Evolutionary conservation across 2,797 vertebrate genomes (phyloP), one percentile per base, ranked within the genome.

Genomic region (Acanthopagrus latus): DNA sequence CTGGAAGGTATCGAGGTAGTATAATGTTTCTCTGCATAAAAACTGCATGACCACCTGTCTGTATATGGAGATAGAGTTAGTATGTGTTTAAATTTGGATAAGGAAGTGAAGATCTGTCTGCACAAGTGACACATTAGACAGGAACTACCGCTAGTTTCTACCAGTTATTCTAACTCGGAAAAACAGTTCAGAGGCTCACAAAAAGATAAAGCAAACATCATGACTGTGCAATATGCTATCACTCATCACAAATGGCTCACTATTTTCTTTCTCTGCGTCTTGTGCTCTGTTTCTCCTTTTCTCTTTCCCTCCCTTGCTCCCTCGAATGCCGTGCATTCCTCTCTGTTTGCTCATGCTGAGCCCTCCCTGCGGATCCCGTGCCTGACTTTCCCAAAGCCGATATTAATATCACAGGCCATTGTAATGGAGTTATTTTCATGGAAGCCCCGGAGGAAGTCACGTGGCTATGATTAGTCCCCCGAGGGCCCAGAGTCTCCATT

Each of bases 361-460:
- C 93, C 95, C 96, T 97, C 96, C 97, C 97, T 82, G 71, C 7
- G 94, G 96, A 96, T 94, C 93, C 82, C 64, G 93, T 94, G 95
- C 92, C 91, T 94, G 93, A 95, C 96, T 97, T 98, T 97, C 97
- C 97, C 97, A 98, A 97, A 97, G 97, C 93, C 41, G 95, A 97
- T 98, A 98, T 99, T 99, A 99, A 99, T 99, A 99, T 98, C 97
- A 94, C 96, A 97, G 97, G 90, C 96, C 96, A 98, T 99, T 99
- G 97, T 98, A 96, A 97, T 96, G 95, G 94, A 97, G 96, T 97
- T 98, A 97, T 97, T 97, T 99, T 97, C 96, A 97, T 97, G 97
- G 97, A 97, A 97, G 96, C 96, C 95, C 94, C 87, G 89, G 95
- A 98, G 98, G 98, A 99, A 99, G 96, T 99, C 98, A 98, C 96